Evolutionary conservation across 2,113 vertebrate species (phyloP), one percentile per base, ranked within the genome.

Genomic region (Elanoides forficatus): DNA sequence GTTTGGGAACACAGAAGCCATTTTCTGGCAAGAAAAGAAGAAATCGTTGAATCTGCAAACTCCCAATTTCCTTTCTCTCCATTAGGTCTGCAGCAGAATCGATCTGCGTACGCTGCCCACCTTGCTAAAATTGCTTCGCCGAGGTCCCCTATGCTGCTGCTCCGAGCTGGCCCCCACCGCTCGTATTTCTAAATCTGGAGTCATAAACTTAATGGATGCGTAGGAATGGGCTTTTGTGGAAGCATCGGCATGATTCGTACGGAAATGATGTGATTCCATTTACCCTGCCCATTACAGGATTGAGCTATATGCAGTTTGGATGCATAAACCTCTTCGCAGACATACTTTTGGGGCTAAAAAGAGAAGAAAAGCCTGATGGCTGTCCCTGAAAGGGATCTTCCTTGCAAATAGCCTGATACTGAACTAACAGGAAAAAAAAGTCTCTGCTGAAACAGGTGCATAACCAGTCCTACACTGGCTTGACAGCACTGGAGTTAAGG

Each of bases 131-230:
- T 5, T 15, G 40, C 53, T 38, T 63, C 26, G 5, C 65, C 1
- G 1, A 60, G 52, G 38, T 60, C 23, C 58, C 29, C 29, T 3
- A 1, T 0, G 2, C 62, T 42, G 45, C 34, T 17, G 5, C 50
- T 4, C 9, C 1, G 0, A 62, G 48, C 43, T 15, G 34, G 15
- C 19, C 50, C n/a, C 47, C 29, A 10, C 59, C 19, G 3, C 36
- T 15, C 8, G 0, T 9, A 3, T 19, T 63, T 67, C 91, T 68
- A 63, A 87, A 83, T 42, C 60, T 17, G 43, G 70, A 80, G 38
- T 42, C 60, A 59, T 63, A 63, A 90, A 43, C 23, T 55, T 74
- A 48, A 43, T 45, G 73, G 43, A 74, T 65, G 36, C 4, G 7
- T 11, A 67, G 70, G 36, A 91, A 73, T 2, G 22, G 47, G 30